Evolutionary conservation across 2,113 vertebrate species (phyloP), one percentile per base, ranked within the genome.

Genomic region (Pavo muticus): DNA sequence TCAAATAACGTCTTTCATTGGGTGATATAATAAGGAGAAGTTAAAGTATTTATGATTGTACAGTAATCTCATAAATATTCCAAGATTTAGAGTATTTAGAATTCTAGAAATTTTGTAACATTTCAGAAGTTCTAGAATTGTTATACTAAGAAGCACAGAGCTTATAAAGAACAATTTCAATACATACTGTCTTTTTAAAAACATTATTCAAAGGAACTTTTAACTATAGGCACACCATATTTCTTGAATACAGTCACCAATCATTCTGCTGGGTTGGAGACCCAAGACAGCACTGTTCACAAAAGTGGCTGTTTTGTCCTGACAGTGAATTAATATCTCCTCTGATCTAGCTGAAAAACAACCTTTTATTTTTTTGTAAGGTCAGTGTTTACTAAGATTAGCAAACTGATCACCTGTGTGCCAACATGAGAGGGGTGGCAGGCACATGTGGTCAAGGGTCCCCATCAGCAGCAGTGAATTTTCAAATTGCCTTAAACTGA

Each of bases 371-470:
- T 75, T 76, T 80, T 29, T 7, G 24, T 37, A 61, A 77, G 15
- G 73, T 52, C 29, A 52, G 11, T 47, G 32, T 70, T 92, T 47
- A 52, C 12, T 87, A 37, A 27, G 24, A 52, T 45, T 27, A 77
- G 29, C n/a, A 73, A 52, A 74, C 10, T 11, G 35, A 70, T 42
- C 60, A 48, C n/a, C 23, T 44, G 37, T 11, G 30, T 63, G 69
- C 48, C 60, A 70, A 10, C 17, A 13, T 7, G 13, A 30, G 21
- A 86, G 54, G 47, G 12, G 40, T 44, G 65, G 50, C 60, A 91
- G 10, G 70, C 47, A 40, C 2, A 0, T 8, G 63, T 37, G 32
- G 30, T 50, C 50, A 45, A 10, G 11, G 45, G 35, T 1, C 23
- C 63, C 48, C 56, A 61, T 21, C 54, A 57, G 29, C 35, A 64